Base-by-base conservation (phyloP, 2,888 invertebrate genomes). In the Coleophora deauratella region DNA sequence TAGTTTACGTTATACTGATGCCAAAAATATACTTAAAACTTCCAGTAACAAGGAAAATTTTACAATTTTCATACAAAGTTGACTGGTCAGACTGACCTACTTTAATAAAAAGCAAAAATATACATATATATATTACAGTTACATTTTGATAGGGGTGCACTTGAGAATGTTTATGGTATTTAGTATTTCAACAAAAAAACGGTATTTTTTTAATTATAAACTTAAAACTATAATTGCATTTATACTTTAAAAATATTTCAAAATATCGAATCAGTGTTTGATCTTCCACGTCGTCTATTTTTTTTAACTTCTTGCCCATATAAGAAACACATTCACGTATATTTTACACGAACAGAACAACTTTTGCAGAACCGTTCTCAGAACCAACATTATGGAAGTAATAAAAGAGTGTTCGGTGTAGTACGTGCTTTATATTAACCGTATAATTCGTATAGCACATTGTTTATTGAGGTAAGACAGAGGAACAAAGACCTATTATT, bases 371-470 rank as follows among this genome's bases (percentile, higher is more conserved):
- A 55, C 45, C 48, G 58, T 55, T 61, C 55, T 52, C 53, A 54
- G 51, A 54, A 59, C 52, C 54, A 54, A 57, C 55, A 60, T 62
- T 57, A 61, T 60, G 56, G 55, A 57, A 56, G 62, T 59, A 61
- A 62, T 61, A 62, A 59, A 60, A 58, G n/a, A n/a, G 58, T 50
- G 52, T 48, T 49, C 44, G 45, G 38, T 42, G 46, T 52, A 6
- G 48, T 51, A 46, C 42, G 48, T 55, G 55, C 55, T 55, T 56
- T 55, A 59, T 62, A 66, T 60, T 59, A 63, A 57, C 52, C 54
- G 52, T 55, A 52, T 59, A 59, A 57, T 57, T 49, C 52, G 47
- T 52, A 57, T 54, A 51, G 52, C 42, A 45, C 50, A 46, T 47
- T 61, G 57, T 63, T 60, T 59, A 58, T 57, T 55, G 52, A 44